phyloP scores from a whole-genome alignment of 2,888 invertebrate genomes.

The Macropis europaea region DNA sequence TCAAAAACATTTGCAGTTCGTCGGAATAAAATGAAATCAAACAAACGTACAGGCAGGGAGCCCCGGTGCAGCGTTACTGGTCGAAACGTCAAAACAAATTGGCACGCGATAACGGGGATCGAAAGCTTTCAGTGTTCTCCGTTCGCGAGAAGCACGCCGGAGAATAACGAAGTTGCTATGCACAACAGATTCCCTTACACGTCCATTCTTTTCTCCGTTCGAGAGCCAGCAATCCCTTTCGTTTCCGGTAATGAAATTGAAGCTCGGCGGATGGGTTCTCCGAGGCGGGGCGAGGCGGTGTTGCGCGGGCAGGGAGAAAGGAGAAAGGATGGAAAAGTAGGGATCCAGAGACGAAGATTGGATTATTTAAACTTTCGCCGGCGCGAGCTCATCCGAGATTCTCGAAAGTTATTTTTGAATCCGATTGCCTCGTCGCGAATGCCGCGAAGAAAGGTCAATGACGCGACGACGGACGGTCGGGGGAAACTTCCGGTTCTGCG shows the following conservation, averaged over 20 bases:
- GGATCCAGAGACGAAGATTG: conserved; percentile 35
- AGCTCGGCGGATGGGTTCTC: conserved; percentile 34
- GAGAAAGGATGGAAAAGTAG: not conserved
- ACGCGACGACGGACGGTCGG: conserved; percentile 3
- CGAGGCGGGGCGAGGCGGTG: not conserved
- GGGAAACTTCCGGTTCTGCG: conserved; percentile 12
- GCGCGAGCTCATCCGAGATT: not conserved
- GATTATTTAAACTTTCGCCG: conserved; percentile 64
- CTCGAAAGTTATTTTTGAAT: conserved; percentile 39
- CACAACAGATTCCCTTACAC: conserved; percentile 28
- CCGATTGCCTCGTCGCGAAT: conserved; percentile 29
- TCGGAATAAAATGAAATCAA: not conserved
- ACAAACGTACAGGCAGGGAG: not conserved
- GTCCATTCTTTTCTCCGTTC: conserved; percentile 23
- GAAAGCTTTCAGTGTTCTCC: conserved; percentile 17
- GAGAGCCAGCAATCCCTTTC: conserved; percentile 22
- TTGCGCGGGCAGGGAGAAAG: not conserved
- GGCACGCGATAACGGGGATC: not conserved
- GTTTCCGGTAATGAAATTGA: conserved; percentile 54
- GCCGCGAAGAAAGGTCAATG: conserved; percentile 30
- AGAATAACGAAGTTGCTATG: conserved; percentile 31
- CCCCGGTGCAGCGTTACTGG: not conserved
- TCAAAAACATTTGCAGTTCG: not conserved
- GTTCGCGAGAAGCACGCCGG: not conserved
- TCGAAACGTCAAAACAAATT: conserved; percentile 25